Evolutionary conservation across 2,113 vertebrate species (phyloP).

Genomic region (Argyrosomus japonicus): DNA sequence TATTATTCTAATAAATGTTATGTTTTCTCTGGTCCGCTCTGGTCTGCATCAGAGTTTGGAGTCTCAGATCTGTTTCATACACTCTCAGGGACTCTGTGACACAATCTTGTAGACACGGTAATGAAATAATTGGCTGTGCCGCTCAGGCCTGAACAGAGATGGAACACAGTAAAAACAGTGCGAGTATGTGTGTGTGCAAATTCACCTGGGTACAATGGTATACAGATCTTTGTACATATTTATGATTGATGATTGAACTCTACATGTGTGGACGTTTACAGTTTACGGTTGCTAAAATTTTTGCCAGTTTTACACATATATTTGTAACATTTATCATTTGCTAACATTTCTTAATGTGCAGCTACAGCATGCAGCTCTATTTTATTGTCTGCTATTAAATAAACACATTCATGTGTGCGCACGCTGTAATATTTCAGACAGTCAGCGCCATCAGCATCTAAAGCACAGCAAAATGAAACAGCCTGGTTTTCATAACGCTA

Average conservation of each 20-base stretch:
- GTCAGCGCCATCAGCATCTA: constrained; percentile 27
- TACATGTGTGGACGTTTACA: background rate
- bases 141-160: background rate
- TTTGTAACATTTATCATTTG: background rate
- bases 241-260: too few relatives aligned
- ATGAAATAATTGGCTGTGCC: constrained; percentile 21
- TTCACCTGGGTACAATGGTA: background rate
- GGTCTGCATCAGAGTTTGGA: background rate
- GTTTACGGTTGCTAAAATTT: background rate
- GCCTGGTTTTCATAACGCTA: constrained; percentile 32
- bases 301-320: background rate
- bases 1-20: constrained; percentile 28
- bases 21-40: constrained; percentile 43
- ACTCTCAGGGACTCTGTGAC: constrained; percentile 11
- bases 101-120: background rate
- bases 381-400: constrained; percentile 39
- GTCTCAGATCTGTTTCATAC: constrained; percentile 5
- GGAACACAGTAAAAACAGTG: background rate
- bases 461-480: constrained; percentile 48
- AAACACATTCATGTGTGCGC: constrained; percentile 28
- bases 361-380: background rate
- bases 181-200: background rate
- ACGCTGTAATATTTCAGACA: constrained; percentile 29
- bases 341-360: background rate
- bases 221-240: background rate